Evolutionary conservation across 2,888 invertebrate genomes (phyloP), one percentile per base, ranked within the genome.

Genomic region (Mythimna vitellina): DNA sequence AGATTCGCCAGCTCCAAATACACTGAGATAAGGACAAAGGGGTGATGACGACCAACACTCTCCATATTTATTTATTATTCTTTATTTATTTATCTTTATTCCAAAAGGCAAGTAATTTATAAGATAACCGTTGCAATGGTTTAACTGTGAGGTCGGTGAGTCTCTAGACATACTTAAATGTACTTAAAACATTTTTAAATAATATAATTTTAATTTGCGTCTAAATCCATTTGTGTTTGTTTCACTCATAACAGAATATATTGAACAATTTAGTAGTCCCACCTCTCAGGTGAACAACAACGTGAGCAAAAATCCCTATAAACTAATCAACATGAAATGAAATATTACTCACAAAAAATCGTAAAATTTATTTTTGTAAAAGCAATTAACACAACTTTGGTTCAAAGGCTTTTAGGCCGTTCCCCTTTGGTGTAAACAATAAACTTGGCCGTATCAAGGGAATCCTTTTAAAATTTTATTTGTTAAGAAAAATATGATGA

Each of bases 401-500:
- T 42, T 32, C 3, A 58, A 46, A 46, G 12, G 14, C 20, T 53
- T n/a, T 46, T 12, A 3, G 22, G 17, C 2, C 35, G 20, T 46
- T 46, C 12, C 60, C 38, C 20, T 61, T 32, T 7, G 12, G 29
- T 20, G 2, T 6, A 60, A 53, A 60, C 53, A 78, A 73, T 35
- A n/a, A 7, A 22, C 29, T 17, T 51, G 20, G 10, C 17, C 51
- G 8, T 42, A 32, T 10, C 38, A 20, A 10, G 20, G 9, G 73
- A 75, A 78, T 35, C 73, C 79, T 72, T 29, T 6, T 42, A 62
- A 78, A 79, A 51, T 5, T 29, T 29, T 35, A 8, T 42, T 72
- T 4, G 10, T 10, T 51, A 61, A 72, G 20, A 2, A 56, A 49
- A 49, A 29, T 5, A 12, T 51, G 5, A 14, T 4, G 20, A 32